Base-by-base conservation (phyloP, 1,140 invertebrate genomes). In the Aphidius gifuensis region DNA sequence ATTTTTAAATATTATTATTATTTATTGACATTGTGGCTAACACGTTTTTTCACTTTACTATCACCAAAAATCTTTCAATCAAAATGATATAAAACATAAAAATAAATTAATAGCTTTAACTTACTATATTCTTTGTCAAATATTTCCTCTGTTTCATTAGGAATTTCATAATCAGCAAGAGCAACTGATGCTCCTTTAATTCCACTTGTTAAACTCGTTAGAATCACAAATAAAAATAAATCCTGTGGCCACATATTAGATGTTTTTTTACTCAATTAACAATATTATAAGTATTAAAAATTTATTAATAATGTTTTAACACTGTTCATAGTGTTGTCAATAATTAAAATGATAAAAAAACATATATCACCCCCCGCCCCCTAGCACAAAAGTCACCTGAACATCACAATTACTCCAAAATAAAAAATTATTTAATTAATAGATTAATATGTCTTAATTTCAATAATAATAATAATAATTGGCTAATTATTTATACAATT, bases 111-210 rank as follows among this genome's bases (percentile, higher is more conserved):
- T 48, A n/a, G 23, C 8, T 56, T 11, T 48, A 38, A 49, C 55
- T 71, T 69, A 72, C 73, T 69, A 60, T 71, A 70, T 62, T 66
- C 70, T 49, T 66, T 57, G 9, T 68, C 21, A 38, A 60, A 65
- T 39, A 69, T 72, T 9, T 71, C 72, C 11, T 67, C 61, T 53
- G 70, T 67, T 56, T 75, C 71, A 6, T 63, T 51, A 4, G 78
- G 64, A 57, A 73, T 59, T 53, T 78, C 78, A 62, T 80, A 79
- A 64, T 80, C 78, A 16, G 66, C 68, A 7, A 72, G 62, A 65
- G 76, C 73, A 53, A 77, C 67, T 5, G 74, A 72, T 8, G 73
- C 68, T n/a, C 63, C 71, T 66, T 42, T 59, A 32, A 68, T 68
- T 59, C 49, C 60, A 44, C 16, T 48, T 2, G 45, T 54, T 21